Percentiles rank a stretch among this genome's conserved stretches.
Conservation (phyloP, 2,113 vertebrate species). For the Scomber japonicus region DNA sequence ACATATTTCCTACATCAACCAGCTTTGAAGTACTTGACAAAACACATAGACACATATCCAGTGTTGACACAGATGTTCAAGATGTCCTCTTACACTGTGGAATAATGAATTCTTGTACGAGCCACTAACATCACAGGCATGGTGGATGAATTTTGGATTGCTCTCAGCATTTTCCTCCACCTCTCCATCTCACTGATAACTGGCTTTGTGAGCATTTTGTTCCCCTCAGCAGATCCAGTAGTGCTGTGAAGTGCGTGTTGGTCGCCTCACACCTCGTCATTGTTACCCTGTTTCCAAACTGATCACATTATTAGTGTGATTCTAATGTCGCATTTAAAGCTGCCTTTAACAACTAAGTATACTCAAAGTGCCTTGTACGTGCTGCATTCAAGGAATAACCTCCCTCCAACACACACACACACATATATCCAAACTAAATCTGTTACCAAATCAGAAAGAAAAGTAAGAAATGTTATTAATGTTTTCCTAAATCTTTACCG, state of each 20-base stretch:
- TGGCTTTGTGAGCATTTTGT: conserved; percentile 66
- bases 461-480: conserved; percentile 12
- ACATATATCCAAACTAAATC: neutral
- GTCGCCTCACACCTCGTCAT: conserved; percentile 27
- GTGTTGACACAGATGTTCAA: conserved; percentile 77
- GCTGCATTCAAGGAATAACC: conserved; percentile 24
- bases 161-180: conserved; percentile 65
- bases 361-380: conserved; percentile 38
- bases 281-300: conserved; percentile 22
- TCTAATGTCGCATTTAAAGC: conserved; percentile 15
- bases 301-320: conserved; percentile 37
- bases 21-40: conserved; percentile 34
- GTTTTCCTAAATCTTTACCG: conserved; percentile 12
- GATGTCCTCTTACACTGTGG: conserved; percentile 60
- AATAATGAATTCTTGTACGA: conserved; percentile 67
- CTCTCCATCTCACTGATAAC: conserved; percentile 65
- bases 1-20: conserved; percentile 39
- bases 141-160: conserved; percentile 70
- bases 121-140: conserved; percentile 73
- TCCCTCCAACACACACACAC: neutral
- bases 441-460: neutral
- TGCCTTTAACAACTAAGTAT: conserved; percentile 21
- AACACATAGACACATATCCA: conserved; percentile 37
- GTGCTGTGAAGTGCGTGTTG: conserved; percentile 32
- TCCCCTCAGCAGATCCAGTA: conserved; percentile 57